A percentile compares a stretch with the other conserved stretches of the same genome.
Evolutionary conservation across 2,888 invertebrate genomes (phyloP).

Genomic region (Eurois occulta): DNA sequence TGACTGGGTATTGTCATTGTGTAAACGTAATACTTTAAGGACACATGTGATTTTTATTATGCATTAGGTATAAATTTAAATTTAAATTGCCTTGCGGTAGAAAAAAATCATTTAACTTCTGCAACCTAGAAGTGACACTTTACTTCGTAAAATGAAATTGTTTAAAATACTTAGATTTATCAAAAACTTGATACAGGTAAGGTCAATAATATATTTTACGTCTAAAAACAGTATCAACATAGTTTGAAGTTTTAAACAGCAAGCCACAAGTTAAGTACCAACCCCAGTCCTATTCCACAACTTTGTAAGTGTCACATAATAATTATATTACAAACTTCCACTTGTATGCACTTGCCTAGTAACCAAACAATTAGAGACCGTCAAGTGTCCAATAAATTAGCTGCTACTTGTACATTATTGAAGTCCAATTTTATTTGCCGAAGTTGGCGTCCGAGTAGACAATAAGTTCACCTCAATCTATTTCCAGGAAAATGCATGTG

Average conservation of each 20-base stretch:
- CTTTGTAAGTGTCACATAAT: conserved; percentile 7
- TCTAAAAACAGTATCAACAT: background rate
- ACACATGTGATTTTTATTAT: no score
- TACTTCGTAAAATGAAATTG: background rate
- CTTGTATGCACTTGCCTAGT: conserved; percentile 21
- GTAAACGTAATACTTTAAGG: no score
- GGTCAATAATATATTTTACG: background rate
- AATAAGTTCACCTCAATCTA: conserved; percentile 46
- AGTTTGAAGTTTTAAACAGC: conserved; percentile 20
- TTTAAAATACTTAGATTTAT: background rate
- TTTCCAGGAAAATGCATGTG: conserved; percentile 49
- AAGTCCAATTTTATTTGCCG: conserved; percentile 14
- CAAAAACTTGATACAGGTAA: background rate
- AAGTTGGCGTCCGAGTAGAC: conserved; percentile 10
- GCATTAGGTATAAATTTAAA: no score
- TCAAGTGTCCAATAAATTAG: conserved; percentile 25
- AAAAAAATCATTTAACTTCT: no score
- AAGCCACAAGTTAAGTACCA: conserved; percentile 24
- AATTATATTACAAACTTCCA: conserved; percentile 38
- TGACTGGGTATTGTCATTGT: no score
- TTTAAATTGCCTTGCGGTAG: no score
- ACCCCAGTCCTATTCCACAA: background rate
- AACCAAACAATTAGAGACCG: conserved; percentile 29
- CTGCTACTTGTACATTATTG: conserved; percentile 31
- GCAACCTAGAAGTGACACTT: background rate